Percentiles rank a stretch among this genome's conserved stretches.
phyloP scores from a whole-genome alignment of 2,888 invertebrate species.

The Balanococcus diminutus region DNA sequence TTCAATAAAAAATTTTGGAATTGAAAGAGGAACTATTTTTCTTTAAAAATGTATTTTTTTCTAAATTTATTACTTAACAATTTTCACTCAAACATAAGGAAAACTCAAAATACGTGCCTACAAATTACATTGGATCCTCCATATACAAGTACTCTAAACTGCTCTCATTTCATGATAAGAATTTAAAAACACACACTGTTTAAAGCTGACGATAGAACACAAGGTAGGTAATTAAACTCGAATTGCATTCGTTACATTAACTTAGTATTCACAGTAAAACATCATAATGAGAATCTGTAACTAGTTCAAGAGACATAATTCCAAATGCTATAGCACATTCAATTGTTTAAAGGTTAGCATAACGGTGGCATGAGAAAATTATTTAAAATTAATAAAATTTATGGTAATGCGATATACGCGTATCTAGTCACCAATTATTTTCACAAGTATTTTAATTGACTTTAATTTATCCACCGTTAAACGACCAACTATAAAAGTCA shows the following conservation, averaged over 20 bases:
- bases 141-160: background rate
- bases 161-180: background rate
- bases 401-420: background rate
- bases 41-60: too few species aligned
- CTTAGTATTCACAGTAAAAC: background rate
- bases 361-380: constrained; percentile 26
- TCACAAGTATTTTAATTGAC: background rate
- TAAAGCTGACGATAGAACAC: background rate
- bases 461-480: background rate
- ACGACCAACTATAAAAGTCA: background rate
- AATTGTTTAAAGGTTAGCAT: constrained; percentile 25
- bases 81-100: too few species aligned
- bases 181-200: background rate
- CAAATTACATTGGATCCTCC: too few species aligned
- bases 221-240: background rate
- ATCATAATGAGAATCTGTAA: constrained; percentile 11
- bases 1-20: too few species aligned
- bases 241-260: background rate
- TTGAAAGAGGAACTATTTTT: too few species aligned
- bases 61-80: too few species aligned
- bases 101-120: too few species aligned
- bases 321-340: background rate
- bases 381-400: constrained; percentile 33
- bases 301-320: constrained; percentile 13
- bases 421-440: background rate